Conservation (phyloP, 2,113 vertebrate genomes). For the Phrynosoma platyrhinos region DNA sequence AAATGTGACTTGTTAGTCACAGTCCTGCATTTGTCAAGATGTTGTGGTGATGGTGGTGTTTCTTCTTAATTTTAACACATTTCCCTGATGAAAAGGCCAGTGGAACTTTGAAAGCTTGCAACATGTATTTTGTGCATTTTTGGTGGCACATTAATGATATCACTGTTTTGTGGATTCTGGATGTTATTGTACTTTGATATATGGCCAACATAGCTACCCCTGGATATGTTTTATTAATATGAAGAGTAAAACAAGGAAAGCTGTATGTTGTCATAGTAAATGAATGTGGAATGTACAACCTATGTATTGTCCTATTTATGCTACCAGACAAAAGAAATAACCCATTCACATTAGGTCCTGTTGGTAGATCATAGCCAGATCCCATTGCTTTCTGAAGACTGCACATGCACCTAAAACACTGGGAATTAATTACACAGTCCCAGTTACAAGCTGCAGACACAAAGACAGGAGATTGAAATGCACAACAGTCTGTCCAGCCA, state of each 20-base stretch:
- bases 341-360: background rate
- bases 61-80: too few relatives aligned
- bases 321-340: background rate
- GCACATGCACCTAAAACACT: background rate
- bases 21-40: too few relatives aligned
- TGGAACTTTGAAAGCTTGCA: too few relatives aligned
- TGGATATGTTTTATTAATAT: too few relatives aligned
- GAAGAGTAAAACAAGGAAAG: background rate
- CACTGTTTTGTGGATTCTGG: too few relatives aligned
- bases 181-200: too few relatives aligned
- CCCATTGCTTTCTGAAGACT: background rate
- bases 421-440: background rate
- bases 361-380: background rate
- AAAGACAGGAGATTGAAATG: background rate
- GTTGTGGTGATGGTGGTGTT: too few relatives aligned
- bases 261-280: background rate
- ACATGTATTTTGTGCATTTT: too few relatives aligned
- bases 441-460: background rate
- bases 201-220: too few relatives aligned
- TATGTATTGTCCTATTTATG: background rate
- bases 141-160: too few relatives aligned
- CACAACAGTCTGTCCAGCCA: background rate
- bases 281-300: background rate
- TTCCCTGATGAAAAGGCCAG: too few relatives aligned
- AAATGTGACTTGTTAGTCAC: too few relatives aligned